A percentile compares a stretch with the other conserved stretches of the same genome.
Evolutionary conservation across 2,797 vertebrate genomes (phyloP).

Genomic region (Cheirogaleus major): DNA sequence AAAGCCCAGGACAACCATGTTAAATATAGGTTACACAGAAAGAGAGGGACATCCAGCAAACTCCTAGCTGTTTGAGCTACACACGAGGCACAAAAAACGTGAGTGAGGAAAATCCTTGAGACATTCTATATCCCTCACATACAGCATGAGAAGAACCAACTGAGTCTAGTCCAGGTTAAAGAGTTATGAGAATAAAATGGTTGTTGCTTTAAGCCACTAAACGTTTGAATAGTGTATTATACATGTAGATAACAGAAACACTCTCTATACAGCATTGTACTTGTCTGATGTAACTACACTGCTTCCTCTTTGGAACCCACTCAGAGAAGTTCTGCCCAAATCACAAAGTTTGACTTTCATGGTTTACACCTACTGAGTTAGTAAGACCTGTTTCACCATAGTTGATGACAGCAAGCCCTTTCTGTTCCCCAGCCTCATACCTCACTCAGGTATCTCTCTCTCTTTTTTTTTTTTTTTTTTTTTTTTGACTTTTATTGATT

Average conservation of each 20-base stretch:
- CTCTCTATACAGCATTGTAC: neutral
- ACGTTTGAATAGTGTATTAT: neutral
- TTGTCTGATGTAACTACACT: neutral
- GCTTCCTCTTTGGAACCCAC: neutral
- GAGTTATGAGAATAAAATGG: neutral
- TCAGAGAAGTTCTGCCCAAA: neutral
- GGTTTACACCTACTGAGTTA: neutral
- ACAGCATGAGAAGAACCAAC: neutral
- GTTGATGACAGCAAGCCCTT: neutral
- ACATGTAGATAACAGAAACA: neutral
- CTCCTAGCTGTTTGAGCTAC: neutral
- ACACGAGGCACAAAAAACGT: neutral
- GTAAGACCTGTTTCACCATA: neutral
- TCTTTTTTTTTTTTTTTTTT: neutral
- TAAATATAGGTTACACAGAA: neutral
- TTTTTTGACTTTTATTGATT: neutral
- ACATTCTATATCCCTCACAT: neutral
- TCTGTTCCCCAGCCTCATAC: neutral
- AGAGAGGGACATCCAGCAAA: neutral
- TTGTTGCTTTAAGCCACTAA: neutral
- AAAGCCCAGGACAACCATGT: neutral
- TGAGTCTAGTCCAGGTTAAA: neutral
- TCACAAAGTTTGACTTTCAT: neutral
- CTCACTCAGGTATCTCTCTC: neutral
- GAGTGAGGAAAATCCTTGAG: neutral